These are phyloP conservation scores for Diabrotica undecimpunctata DNA, from an alignment of 1,140 invertebrate genomes.

Conservation along the genomic window DNA sequence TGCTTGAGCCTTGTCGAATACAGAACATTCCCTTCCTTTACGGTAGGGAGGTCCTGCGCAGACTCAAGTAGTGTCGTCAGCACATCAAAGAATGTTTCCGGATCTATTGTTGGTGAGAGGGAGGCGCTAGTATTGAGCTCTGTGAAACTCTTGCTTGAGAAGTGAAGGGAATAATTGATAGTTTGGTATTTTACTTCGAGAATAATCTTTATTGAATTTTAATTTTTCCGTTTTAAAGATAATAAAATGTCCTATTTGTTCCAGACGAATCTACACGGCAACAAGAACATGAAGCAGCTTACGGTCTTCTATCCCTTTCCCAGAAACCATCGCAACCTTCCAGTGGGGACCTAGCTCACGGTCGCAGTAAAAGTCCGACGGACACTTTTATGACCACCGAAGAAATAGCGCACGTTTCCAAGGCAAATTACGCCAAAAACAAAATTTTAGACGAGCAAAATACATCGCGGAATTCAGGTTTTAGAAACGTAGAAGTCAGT, in stretches of 20 bases:
- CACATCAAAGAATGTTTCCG: no score
- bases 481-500: slow-evolving; percentile 20
- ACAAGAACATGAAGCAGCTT: slow-evolving; percentile 83
- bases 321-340: slow-evolving; percentile 47
- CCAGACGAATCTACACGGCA: slow-evolving; percentile 50
- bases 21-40: no score
- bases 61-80: no score
- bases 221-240: no score
- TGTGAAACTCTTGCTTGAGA: no score
- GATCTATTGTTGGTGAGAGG: no score
- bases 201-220: no score
- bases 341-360: background rate
- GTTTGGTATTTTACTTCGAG: no score
- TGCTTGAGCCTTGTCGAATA: no score
- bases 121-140: no score
- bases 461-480: slow-evolving; percentile 19
- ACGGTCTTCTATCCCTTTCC: slow-evolving; percentile 76
- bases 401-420: slow-evolving; percentile 47
- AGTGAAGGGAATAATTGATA: no score
- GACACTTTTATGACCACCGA: slow-evolving; percentile 42
- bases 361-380: slow-evolving; percentile 23
- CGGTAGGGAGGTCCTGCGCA: no score
- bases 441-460: slow-evolving; percentile 40
- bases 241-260: slow-evolving; percentile 13
- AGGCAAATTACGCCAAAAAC: slow-evolving; percentile 45